Conservation (phyloP, 2,888 invertebrate species). For the Zaprionus obscuricornis region DNA sequence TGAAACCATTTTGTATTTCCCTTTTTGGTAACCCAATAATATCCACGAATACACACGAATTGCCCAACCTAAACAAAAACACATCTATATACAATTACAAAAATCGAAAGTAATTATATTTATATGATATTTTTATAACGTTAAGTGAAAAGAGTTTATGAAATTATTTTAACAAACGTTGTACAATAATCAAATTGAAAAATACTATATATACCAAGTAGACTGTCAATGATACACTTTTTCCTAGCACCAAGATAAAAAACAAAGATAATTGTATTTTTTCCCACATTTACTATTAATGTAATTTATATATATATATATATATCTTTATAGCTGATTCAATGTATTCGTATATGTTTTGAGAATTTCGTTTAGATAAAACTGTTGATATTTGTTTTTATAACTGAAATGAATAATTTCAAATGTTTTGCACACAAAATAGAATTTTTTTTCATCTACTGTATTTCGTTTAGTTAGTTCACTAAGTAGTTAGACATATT, state of each 20-base stretch:
- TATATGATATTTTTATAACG: too few species aligned
- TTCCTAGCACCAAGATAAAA: too few species aligned
- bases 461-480: conserved; percentile 40
- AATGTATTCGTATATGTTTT: conserved; percentile 26
- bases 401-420: conserved; percentile 18
- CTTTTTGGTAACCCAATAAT: conserved; percentile 17
- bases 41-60: neutral
- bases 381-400: conserved; percentile 36
- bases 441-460: conserved; percentile 8
- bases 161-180: too few species aligned
- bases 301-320: conserved; percentile 22
- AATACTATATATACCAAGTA: too few species aligned
- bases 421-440: conserved; percentile 7
- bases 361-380: conserved; percentile 25
- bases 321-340: conserved; percentile 20
- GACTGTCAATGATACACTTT: too few species aligned
- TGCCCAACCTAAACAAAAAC: neutral
- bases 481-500: conserved; percentile 48
- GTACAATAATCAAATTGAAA: too few species aligned
- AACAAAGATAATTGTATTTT: conserved; percentile 4
- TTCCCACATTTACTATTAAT: conserved; percentile 28
- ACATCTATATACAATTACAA: neutral
- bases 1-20: conserved; percentile 59
- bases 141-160: too few species aligned
- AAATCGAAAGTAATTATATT: conserved; percentile 14